A percentile compares a stretch with the other conserved stretches of the same genome.
These are phyloP conservation scores for Rhamphomyia laevipes DNA, from an alignment of 2,888 invertebrate species.

Conservation along the genomic window DNA sequence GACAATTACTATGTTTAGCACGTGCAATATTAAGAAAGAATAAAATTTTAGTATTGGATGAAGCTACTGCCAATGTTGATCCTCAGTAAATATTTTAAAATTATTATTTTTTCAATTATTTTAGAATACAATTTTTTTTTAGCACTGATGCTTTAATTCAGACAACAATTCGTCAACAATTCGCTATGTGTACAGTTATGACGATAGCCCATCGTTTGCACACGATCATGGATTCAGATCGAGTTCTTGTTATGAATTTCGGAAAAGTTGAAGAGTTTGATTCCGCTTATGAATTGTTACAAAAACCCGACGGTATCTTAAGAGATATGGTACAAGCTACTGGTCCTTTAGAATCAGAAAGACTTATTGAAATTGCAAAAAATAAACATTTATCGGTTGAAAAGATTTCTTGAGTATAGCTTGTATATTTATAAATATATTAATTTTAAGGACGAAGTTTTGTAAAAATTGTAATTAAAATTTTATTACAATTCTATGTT, in stretches of 20 bases:
- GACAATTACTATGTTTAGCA: slow-evolving; percentile 67
- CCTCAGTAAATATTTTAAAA: slow-evolving; percentile 29
- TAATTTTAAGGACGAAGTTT: no score
- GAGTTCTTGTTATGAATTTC: slow-evolving; percentile 67
- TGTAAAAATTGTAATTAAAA: no score
- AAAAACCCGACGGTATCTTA: slow-evolving; percentile 44
- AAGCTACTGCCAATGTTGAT: slow-evolving; percentile 54
- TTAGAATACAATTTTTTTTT: slow-evolving; percentile 2
- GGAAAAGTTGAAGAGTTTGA: slow-evolving; percentile 59
- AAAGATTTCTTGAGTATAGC: slow-evolving; percentile 1
- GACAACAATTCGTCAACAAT: slow-evolving; percentile 60
- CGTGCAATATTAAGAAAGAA: slow-evolving; percentile 69
- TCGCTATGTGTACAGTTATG: slow-evolving; percentile 65
- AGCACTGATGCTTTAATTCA: slow-evolving; percentile 66
- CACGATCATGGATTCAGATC: slow-evolving; percentile 80
- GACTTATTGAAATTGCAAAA: slow-evolving; percentile 14
- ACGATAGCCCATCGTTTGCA: slow-evolving; percentile 82
- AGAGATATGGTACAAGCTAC: slow-evolving; percentile 53
- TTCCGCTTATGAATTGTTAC: slow-evolving; percentile 47
- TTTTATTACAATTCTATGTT: no score
- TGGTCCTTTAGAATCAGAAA: slow-evolving; percentile 29
- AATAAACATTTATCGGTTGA: slow-evolving; percentile 11
- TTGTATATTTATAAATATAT: no score
- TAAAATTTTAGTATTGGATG: slow-evolving; percentile 59
- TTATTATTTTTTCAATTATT: neutral